Conservation (phyloP, 2,797 vertebrate species). For the Melanotaenia parkinsoni region DNA sequence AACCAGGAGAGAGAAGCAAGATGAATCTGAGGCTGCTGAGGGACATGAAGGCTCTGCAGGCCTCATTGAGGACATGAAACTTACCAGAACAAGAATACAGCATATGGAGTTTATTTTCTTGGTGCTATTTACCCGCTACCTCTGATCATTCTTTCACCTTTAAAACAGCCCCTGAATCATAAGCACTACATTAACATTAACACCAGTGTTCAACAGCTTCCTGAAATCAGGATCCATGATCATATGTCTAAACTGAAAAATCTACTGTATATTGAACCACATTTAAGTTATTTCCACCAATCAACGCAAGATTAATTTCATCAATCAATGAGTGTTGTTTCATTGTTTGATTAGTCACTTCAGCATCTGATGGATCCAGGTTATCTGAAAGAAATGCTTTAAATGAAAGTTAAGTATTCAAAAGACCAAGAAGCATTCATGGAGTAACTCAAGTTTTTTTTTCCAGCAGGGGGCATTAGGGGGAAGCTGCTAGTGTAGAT, state of each 20-base stretch:
- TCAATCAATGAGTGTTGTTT: neutral
- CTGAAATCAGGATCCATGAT: neutral
- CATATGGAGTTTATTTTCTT: neutral
- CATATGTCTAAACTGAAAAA: neutral
- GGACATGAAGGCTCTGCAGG: slow-evolving; percentile 95
- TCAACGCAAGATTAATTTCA: slow-evolving; percentile 1
- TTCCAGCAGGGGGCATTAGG: slow-evolving; percentile 22
- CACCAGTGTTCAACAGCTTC: neutral
- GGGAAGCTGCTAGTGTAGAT: neutral
- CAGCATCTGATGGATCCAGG: neutral
- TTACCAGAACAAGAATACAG: slow-evolving; percentile 30
- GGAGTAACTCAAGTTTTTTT: too few species aligned
- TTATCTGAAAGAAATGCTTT: neutral
- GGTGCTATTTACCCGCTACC: slow-evolving; percentile 18
- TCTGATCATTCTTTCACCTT: slow-evolving; percentile 4
- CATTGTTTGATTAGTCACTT: neutral
- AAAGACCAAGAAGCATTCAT: too few species aligned
- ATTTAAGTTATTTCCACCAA: neutral
- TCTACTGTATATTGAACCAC: slow-evolving; percentile 1
- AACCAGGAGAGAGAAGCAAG: slow-evolving; percentile 87
- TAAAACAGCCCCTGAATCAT: neutral
- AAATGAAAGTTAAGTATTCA: slow-evolving; percentile 4
- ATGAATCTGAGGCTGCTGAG: slow-evolving; percentile 89
- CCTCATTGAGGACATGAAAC: slow-evolving; percentile 83
- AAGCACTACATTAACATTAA: neutral